Evolutionary conservation across 1,140 invertebrate species (phyloP), one percentile per base, ranked within the genome.

Genomic region (Diabrotica undecimpunctata): DNA sequence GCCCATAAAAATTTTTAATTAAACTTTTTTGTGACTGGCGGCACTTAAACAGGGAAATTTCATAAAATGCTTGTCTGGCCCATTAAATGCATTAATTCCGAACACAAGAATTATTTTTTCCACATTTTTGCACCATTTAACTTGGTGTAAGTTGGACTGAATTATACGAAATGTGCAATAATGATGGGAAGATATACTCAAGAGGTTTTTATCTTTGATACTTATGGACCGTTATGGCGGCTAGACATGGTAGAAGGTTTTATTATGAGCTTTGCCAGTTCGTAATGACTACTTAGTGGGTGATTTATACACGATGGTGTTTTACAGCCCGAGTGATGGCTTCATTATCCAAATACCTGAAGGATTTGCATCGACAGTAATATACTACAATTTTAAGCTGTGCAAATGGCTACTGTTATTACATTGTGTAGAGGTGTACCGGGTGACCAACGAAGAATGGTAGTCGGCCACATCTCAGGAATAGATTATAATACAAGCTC

Each of bases 51-150:
- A 52, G 46, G 52, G 55, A 58, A 69, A 57, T 66, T 64, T 61
- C 59, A 61, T 64, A 59, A 59, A 66, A 66, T 62, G 67, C 57
- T 51, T 46, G 61, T 56, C 12, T 62, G 65, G 61, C 61, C 68
- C 68, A 69, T 69, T 69, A 69, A 69, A 64, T 69, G 54, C 62
- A 56, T 69, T 66, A 69, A 69, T 69, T 69, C 61, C 51, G 58
- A 63, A 62, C 51, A 55, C 55, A 66, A 39, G 54, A 51, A 54
- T 41, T 55, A 53, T 52, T 70, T 70, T 70, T 62, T 41, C 51
- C 37, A 52, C 39, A 37, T 53, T 63, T 38, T 54, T 66, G 59
- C 63, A 61, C 66, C 69, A 70, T 70, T 70, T 66, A 70, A 70
- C 62, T 66, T 54, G 52, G 68, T 60, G 37, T 61, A 59, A 69